phyloP scores from a whole-genome alignment of 2,888 invertebrate genomes.

The Polydrusus cervinus region DNA sequence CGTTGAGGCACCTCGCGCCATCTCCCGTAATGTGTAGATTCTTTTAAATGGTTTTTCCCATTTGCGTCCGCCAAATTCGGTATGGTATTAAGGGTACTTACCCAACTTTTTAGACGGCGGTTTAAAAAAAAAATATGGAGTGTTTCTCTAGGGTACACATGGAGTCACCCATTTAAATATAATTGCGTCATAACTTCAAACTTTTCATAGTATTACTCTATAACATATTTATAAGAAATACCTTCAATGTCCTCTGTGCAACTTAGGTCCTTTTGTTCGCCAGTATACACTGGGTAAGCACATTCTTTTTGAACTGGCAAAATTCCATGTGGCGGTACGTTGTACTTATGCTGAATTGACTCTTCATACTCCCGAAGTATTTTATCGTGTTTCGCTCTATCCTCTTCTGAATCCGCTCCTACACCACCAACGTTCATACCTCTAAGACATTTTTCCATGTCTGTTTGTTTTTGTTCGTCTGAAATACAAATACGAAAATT shows the following conservation, averaged over 20 bases:
- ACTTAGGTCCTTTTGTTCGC: slow-evolving; percentile 62
- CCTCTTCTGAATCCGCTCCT: slow-evolving; percentile 58
- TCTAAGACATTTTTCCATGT: slow-evolving; percentile 67
- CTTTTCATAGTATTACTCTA: too few relatives aligned
- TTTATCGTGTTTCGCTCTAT: slow-evolving; percentile 59
- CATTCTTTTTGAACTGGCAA: slow-evolving; percentile 65
- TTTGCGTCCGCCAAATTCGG: too few relatives aligned
- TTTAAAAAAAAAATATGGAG: too few relatives aligned
- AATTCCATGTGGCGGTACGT: slow-evolving; percentile 67
- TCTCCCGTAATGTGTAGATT: too few relatives aligned
- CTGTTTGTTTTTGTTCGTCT: slow-evolving; percentile 60
- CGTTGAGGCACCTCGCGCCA: too few relatives aligned
- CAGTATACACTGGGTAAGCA: slow-evolving; percentile 64
- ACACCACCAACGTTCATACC: slow-evolving; percentile 59
- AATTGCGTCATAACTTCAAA: too few relatives aligned
- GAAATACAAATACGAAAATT: not conserved
- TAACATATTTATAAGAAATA: slow-evolving; percentile 23
- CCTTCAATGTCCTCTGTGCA: slow-evolving; percentile 63
- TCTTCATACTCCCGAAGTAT: slow-evolving; percentile 67
- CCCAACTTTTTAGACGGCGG: too few relatives aligned
- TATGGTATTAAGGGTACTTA: too few relatives aligned
- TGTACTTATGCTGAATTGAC: slow-evolving; percentile 61
- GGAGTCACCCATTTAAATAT: too few relatives aligned
- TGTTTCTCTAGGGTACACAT: too few relatives aligned
- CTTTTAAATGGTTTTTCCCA: too few relatives aligned